Conservation (phyloP, 1,140 invertebrate species). For the Sarcophaga peregrina region DNA sequence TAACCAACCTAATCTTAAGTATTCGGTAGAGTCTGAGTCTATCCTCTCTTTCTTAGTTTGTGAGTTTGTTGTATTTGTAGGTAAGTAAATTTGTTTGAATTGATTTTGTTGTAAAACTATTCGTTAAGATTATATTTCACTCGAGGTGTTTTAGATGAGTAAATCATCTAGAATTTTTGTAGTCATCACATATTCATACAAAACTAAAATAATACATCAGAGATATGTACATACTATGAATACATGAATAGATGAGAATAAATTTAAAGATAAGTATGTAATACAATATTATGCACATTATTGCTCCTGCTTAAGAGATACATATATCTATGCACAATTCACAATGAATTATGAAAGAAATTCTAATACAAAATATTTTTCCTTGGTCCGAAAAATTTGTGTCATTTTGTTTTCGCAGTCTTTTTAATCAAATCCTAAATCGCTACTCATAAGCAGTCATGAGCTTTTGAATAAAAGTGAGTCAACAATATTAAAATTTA, state of each 20-base stretch:
- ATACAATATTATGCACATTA: not conserved
- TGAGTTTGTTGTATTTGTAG: not conserved
- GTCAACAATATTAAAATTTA: no score
- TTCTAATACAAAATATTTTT: not conserved
- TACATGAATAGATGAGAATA: not conserved
- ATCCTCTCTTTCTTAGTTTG: not conserved
- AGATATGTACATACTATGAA: not conserved
- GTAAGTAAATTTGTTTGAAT: not conserved
- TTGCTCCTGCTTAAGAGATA: not conserved
- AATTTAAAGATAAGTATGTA: not conserved
- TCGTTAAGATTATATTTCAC: slow-evolving; percentile 31
- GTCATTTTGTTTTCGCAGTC: no score
- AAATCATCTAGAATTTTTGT: slow-evolving; percentile 17
- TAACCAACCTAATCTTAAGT: not conserved
- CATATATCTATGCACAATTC: not conserved
- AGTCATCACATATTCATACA: not conserved
- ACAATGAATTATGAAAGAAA: not conserved
- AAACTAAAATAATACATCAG: not conserved
- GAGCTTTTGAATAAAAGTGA: no score
- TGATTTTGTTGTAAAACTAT: slow-evolving; percentile 22
- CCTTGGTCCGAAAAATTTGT: not conserved
- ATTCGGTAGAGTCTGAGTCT: no score
- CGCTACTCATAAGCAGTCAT: no score
- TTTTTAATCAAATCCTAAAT: no score
- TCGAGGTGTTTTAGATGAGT: slow-evolving; percentile 23